These are phyloP conservation scores for Sylvilagus floridanus DNA, from an alignment of 2,797 vertebrate genomes.

Conservation along the genomic window DNA sequence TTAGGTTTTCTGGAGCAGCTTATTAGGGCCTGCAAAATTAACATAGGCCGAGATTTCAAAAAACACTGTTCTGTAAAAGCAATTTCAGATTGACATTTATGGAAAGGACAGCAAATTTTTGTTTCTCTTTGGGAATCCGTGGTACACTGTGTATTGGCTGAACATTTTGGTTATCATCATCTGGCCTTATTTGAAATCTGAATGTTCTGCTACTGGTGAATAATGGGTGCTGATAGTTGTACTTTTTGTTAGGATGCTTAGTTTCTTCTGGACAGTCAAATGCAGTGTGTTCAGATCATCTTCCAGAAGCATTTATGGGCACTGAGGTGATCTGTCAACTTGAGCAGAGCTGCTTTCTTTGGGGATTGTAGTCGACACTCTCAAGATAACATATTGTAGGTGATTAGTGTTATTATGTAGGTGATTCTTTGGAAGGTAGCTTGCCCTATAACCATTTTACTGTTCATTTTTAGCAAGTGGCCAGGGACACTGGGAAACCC, in stretches of 20 bases:
- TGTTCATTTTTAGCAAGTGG: background rate
- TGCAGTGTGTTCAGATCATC: background rate
- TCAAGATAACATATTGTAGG: fast-evolving
- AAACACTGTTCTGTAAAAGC: background rate
- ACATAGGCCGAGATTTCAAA: background rate
- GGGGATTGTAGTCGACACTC: background rate
- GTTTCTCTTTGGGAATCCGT: background rate
- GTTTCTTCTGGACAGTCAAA: background rate
- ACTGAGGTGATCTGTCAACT: background rate
- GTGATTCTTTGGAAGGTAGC: too few relatives aligned
- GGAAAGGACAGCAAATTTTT: background rate
- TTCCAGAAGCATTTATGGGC: background rate
- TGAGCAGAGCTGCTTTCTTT: background rate
- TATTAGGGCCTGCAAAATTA: slow-evolving; percentile 3
- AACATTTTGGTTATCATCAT: background rate
- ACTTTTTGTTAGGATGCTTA: background rate
- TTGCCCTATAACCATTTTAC: background rate
- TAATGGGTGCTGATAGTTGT: background rate
- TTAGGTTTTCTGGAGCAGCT: background rate
- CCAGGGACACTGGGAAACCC: background rate
- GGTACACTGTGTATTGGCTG: background rate
- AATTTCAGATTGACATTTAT: background rate
- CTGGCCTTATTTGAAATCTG: background rate
- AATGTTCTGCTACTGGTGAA: background rate
- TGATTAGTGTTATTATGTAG: background rate